These are phyloP conservation scores for Megalonaias nervosa DNA, from an alignment of 1,140 invertebrate genomes.

Conservation along the genomic window DNA sequence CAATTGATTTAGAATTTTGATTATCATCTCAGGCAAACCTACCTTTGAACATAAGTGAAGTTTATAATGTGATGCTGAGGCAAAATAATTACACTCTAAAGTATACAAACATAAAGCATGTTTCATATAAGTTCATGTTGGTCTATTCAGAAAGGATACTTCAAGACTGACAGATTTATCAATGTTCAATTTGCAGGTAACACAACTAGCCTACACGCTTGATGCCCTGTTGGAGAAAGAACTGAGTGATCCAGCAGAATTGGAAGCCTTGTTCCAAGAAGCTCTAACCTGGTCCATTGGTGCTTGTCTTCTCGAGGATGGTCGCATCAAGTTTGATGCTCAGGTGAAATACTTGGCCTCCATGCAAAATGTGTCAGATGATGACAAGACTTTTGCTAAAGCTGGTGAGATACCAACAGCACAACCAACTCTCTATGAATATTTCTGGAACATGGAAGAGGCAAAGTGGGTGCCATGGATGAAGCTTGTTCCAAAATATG, in stretches of 20 bases:
- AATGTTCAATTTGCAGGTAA: conserved; percentile 74
- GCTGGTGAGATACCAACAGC: conserved; percentile 80
- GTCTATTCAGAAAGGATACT: too few species aligned
- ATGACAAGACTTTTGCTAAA: conserved; percentile 75
- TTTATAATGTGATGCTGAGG: too few species aligned
- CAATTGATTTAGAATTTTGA: too few species aligned
- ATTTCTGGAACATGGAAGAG: conserved; percentile 80
- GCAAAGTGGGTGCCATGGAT: conserved; percentile 89
- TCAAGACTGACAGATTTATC: too few species aligned
- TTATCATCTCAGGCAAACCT: too few species aligned
- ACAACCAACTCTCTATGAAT: conserved; percentile 84
- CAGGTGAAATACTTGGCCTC: conserved; percentile 84
- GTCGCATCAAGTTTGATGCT: conserved; percentile 82
- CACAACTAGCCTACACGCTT: conserved; percentile 86
- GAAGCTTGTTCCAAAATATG: conserved; percentile 82
- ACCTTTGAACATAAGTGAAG: too few species aligned
- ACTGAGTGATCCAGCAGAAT: conserved; percentile 71
- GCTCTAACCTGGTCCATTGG: conserved; percentile 89
- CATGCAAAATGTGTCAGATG: conserved; percentile 75
- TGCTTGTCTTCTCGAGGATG: conserved; percentile 80
- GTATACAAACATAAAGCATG: too few species aligned
- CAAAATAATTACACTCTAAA: too few species aligned
- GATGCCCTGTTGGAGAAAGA: conserved; percentile 75
- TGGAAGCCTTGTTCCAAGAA: conserved; percentile 84
- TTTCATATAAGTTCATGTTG: too few species aligned